Conservation (phyloP, 2,888 invertebrate species). For the Drosophila algonquin region DNA sequence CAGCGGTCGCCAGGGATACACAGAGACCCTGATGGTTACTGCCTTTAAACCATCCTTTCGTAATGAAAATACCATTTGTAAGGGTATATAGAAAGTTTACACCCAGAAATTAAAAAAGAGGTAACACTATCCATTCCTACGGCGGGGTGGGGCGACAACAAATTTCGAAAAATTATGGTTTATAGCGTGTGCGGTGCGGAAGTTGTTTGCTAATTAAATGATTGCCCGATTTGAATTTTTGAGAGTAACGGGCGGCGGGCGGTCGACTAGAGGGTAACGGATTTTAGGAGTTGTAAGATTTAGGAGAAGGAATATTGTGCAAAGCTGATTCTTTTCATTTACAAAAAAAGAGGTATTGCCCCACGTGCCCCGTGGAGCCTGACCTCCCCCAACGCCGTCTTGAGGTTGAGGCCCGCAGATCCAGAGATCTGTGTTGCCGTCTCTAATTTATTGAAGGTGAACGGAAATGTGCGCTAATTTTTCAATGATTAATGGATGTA, state of each 20-base stretch:
- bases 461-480: constrained; percentile 72
- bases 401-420: constrained; percentile 1
- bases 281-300: not conserved
- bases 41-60: not conserved
- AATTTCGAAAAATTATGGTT: constrained; percentile 38
- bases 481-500: constrained; percentile 63
- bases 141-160: constrained; percentile 31
- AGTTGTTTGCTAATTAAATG: constrained; percentile 40
- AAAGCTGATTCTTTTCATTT: not conserved
- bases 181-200: constrained; percentile 35
- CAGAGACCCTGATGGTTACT: no score
- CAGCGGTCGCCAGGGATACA: no score
- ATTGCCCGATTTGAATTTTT: not conserved
- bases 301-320: not conserved
- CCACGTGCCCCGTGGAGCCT: constrained; percentile 7
- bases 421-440: constrained; percentile 20
- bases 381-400: not conserved
- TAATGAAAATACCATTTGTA: constrained; percentile 14
- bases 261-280: no score
- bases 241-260: not conserved
- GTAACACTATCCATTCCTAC: no score
- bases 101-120: constrained; percentile 12
- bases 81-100: constrained; percentile 49
- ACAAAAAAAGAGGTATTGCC: not conserved
- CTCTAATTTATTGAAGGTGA: constrained; percentile 73